Percentiles rank a stretch among this genome's conserved stretches.
phyloP scores from a whole-genome alignment of 2,888 invertebrate genomes.

The Netelia melanura region DNA sequence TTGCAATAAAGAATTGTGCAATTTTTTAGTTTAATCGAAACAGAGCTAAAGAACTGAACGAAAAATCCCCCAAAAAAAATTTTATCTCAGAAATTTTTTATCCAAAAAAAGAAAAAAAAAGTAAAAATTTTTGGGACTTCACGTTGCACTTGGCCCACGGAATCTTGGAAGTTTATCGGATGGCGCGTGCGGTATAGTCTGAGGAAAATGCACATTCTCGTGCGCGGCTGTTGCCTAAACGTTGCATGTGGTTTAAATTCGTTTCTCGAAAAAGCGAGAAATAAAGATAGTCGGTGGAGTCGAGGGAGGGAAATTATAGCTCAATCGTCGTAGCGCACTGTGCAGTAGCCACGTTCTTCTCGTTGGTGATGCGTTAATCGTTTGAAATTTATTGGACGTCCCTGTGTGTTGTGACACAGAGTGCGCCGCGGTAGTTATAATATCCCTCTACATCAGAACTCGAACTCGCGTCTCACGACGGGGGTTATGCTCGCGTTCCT shows the following conservation, averaged over 20 bases:
- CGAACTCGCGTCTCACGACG: conserved; percentile 62
- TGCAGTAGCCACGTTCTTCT: background rate
- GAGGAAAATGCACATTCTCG: too few species aligned
- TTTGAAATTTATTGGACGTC: conserved; percentile 75
- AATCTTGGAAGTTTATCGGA: conserved; percentile 12
- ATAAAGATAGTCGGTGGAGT: too few species aligned
- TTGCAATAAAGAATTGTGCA: background rate
- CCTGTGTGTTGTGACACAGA: conserved; percentile 75
- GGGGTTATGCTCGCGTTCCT: conserved; percentile 3
- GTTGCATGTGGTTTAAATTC: too few species aligned
- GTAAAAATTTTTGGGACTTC: background rate
- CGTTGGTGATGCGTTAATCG: conserved; percentile 74
- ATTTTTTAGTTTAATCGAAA: background rate
- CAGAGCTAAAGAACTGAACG: too few species aligned
- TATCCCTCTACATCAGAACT: conserved; percentile 73
- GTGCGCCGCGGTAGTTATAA: conserved; percentile 59
- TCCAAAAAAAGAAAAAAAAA: too few species aligned
- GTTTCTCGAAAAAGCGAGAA: too few species aligned
- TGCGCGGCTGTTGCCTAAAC: too few species aligned
- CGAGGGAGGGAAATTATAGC: background rate
- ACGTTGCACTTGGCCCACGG: conserved; percentile 30
- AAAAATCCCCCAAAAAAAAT: too few species aligned
- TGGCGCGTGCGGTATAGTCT: background rate
- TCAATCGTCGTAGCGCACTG: background rate
- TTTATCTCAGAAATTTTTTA: too few species aligned